Evolutionary conservation across 2,797 vertebrate species (phyloP).

Genomic region (Tiaroga cobitis): DNA sequence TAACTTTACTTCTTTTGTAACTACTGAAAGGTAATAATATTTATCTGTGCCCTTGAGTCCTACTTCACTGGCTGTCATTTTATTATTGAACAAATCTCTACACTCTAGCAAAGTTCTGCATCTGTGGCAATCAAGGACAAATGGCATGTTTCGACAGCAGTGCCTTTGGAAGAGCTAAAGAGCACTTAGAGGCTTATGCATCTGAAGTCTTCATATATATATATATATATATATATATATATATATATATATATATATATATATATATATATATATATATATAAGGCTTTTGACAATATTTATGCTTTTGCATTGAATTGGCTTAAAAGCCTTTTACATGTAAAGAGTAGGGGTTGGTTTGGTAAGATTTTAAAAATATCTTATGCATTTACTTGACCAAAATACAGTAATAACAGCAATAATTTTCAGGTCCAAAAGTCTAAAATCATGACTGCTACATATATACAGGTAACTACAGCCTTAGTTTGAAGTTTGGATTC

Average conservation of each 20-base stretch:
- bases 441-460: neutral
- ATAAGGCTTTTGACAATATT: neutral
- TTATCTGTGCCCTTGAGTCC: slow-evolving; percentile 31
- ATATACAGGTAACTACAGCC: neutral
- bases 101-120: neutral
- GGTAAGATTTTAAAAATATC: neutral
- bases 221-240: too few species aligned
- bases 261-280: neutral
- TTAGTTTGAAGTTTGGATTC: slow-evolving; percentile 24
- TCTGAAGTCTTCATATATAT: too few species aligned
- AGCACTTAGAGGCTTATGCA: too few species aligned
- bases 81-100: slow-evolving; percentile 27
- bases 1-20: neutral
- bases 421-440: neutral
- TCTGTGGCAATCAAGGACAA: slow-evolving; percentile 17
- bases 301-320: neutral
- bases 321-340: neutral
- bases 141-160: slow-evolving; percentile 27
- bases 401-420: neutral
- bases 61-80: slow-evolving; percentile 6
- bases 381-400: neutral
- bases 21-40: neutral
- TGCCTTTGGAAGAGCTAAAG: neutral
- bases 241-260: too few species aligned
- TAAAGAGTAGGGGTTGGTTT: neutral